phyloP scores from a whole-genome alignment of 1,140 invertebrate genomes.

The Euwallacea similis region DNA sequence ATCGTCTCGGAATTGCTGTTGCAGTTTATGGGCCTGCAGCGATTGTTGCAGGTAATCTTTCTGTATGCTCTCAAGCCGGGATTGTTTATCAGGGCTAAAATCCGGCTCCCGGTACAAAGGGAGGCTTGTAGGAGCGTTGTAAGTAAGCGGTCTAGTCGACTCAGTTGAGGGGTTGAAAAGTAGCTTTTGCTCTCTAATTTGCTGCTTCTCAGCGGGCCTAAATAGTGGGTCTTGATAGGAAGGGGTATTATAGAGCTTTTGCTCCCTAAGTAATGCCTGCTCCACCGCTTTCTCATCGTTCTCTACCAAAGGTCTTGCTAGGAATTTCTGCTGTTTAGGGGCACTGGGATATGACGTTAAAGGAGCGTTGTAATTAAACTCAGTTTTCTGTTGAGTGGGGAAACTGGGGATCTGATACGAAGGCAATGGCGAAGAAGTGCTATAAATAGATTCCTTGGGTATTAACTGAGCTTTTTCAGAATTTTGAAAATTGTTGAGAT shows the following conservation, averaged over 20 bases:
- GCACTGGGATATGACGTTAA: background rate
- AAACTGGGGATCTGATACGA: background rate
- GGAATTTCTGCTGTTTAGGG: background rate
- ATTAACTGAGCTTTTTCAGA: background rate
- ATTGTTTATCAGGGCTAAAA: conserved; percentile 2
- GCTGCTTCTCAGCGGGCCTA: background rate
- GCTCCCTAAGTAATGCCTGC: background rate
- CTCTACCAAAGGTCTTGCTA: background rate
- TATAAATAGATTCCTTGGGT: background rate
- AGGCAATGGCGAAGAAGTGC: background rate
- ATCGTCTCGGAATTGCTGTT: conserved; percentile 51
- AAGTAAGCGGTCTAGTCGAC: background rate
- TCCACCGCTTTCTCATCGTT: background rate
- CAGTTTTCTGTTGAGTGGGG: background rate
- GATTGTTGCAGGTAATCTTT: conserved; percentile 55
- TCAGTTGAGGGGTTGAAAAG: conserved; percentile 28
- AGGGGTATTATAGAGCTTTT: background rate
- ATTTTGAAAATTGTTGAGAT: background rate
- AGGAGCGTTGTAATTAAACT: background rate
- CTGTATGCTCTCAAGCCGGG: conserved; percentile 45
- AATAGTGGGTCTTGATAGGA: conserved; percentile 1
- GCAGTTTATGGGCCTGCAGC: conserved; percentile 55
- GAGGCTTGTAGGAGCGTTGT: too few species aligned
- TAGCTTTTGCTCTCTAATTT: conserved; percentile 45
- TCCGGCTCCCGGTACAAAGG: too few species aligned